Conservation (phyloP, 2,888 invertebrate genomes). For the Callimorpha dominula region DNA sequence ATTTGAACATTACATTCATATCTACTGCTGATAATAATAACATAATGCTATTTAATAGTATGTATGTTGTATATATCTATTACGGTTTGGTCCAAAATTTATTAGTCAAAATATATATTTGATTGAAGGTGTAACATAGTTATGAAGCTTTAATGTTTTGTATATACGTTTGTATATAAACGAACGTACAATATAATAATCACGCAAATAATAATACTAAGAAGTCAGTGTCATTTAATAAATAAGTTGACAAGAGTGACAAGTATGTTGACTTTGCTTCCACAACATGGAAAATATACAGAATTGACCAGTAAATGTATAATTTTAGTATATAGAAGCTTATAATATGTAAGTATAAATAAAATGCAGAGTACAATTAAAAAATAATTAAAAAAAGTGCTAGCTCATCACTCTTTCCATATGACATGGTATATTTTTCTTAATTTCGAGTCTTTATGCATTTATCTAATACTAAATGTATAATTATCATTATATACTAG, state of each 20-base stretch:
- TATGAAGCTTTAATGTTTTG: conserved; percentile 14
- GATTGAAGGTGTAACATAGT: conserved; percentile 26
- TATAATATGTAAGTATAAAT: conserved; percentile 9
- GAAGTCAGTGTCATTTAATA: conserved; percentile 4
- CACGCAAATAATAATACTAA: conserved; percentile 11
- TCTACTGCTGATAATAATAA: conserved; percentile 4
- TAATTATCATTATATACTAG: conserved; percentile 22
- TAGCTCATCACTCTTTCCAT: neutral
- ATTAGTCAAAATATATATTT: conserved; percentile 30
- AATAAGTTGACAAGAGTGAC: conserved; percentile 3
- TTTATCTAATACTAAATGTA: conserved; percentile 22
- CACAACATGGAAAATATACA: conserved; percentile 20
- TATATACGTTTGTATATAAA: conserved; percentile 13
- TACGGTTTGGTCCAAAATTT: conserved; percentile 45
- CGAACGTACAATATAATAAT: conserved; percentile 18
- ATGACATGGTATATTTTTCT: neutral
- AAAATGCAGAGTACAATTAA: neutral
- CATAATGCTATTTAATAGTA: neutral
- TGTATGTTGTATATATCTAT: conserved; percentile 16
- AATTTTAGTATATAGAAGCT: conserved; percentile 22
- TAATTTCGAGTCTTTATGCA: neutral
- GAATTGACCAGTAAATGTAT: conserved; percentile 41
- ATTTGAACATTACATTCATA: neutral
- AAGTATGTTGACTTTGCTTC: conserved; percentile 5
- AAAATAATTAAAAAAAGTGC: neutral